Evolutionary conservation across 2,888 invertebrate genomes (phyloP), one percentile per base, ranked within the genome.

Genomic region (Callyntrura sp.): DNA sequence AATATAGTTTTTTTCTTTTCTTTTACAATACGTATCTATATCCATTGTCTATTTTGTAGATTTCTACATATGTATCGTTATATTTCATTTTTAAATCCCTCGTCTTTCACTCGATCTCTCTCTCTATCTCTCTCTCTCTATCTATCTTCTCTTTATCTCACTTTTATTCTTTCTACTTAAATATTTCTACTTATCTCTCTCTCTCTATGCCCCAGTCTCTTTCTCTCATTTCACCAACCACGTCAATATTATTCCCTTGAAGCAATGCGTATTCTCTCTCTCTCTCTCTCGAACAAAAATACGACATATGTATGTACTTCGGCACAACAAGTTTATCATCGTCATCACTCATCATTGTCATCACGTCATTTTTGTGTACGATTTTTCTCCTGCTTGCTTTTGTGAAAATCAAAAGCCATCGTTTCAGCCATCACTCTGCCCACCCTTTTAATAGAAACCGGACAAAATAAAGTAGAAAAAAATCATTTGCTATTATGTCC

Each of bases 41-140:
- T 48, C 35, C 35, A 35, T 35, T 35, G 6, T 6, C 6, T 6
- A 35, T 48, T 83, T 48, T 48, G 12, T 65, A 57, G 12, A 23
- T 78, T 48, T 78, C 4, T 51, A 45, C 48, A 45, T 9, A 23
- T 83, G 11, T 79, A 17, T 6, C 23, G 20, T 55, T 55, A 81
- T 14, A n/a, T n/a, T n/a, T 20, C 43, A 25, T 57, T 9, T 60
- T 20, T 68, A 62, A 43, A 68, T 83, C 83, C 83, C 76, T 76
- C 60, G 88, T 83, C 88, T 88, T 88, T 88, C 83, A 88, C 88
- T 88, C 88, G 83, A 82, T 60, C 73, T 81, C 82, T 83, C 83
- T 83, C 88, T 82, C 65, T 86, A 62, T 81, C 68, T 70, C 81
- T 68, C 20, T 86, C 73, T 79, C n/a, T n/a, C n/a, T n/a, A n/a